These are phyloP conservation scores for Apogon hyalosoma DNA, from an alignment of 2,797 vertebrate genomes.

Conservation along the genomic window DNA sequence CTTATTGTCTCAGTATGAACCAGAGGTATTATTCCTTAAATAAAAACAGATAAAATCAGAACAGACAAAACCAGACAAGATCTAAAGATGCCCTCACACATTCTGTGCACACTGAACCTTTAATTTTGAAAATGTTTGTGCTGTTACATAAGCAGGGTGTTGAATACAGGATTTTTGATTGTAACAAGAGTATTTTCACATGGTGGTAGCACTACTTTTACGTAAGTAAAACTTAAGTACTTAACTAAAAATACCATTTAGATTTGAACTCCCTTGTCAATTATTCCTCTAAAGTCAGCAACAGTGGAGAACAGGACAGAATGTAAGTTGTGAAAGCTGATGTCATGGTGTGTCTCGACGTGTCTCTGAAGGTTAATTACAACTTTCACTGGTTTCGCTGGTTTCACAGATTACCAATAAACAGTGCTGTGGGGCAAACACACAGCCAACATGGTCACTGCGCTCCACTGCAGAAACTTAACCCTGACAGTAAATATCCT, in stretches of 20 bases:
- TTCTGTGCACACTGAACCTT: too few relatives aligned
- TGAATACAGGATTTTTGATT: too few relatives aligned
- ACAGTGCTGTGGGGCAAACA: slow-evolving; percentile 61
- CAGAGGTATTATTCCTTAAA: too few relatives aligned
- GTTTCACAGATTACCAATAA: slow-evolving; percentile 71
- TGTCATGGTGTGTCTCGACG: slow-evolving; percentile 36
- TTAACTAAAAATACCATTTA: slow-evolving; percentile 3
- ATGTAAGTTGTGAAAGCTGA: slow-evolving; percentile 43
- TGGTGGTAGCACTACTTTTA: too few relatives aligned
- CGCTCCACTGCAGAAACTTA: slow-evolving; percentile 3
- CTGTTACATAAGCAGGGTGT: too few relatives aligned
- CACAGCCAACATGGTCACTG: slow-evolving; percentile 38
- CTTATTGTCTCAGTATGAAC: too few relatives aligned
- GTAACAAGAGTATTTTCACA: too few relatives aligned
- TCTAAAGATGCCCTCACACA: too few relatives aligned
- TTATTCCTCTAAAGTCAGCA: slow-evolving; percentile 2
- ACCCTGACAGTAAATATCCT: slow-evolving; percentile 17
- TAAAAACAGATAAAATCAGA: too few relatives aligned
- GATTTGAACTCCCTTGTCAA: slow-evolving; percentile 9
- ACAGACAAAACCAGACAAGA: too few relatives aligned
- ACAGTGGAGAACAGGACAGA: background rate
- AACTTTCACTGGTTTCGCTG: slow-evolving; percentile 47
- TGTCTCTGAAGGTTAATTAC: slow-evolving; percentile 64
- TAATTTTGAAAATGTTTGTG: too few relatives aligned
- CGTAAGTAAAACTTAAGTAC: too few relatives aligned